Base-by-base conservation (phyloP, 2,113 vertebrate species). In the Cyanistes caeruleus region DNA sequence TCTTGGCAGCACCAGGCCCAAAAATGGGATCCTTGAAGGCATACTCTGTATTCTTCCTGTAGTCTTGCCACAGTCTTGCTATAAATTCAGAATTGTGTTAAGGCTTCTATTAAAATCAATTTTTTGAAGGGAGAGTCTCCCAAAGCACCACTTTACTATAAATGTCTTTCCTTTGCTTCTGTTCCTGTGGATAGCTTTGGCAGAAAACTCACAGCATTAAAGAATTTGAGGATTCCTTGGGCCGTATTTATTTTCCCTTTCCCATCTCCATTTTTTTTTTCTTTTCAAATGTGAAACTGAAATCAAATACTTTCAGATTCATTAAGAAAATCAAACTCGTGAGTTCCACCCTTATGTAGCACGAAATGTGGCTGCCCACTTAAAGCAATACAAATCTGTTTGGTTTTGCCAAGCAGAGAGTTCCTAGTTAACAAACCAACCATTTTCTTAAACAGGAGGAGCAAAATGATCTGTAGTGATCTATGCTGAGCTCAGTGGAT, bases 251-350 rank as follows among this genome's bases (percentile, higher is more conserved):
- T 68, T 90, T 95, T 64, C n/a, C 19, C 7, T 33, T 58, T 69
- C 39, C 30, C 39, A 60, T 15, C 8, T 87, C 25, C 17, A 7
- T 39, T 90, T 79, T 93, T 89, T 88, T 90, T 67, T 14, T 31
- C 44, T 90, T 93, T 89, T 72, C 33, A 84, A 43, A 48, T 0
- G 11, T 87, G 95, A 97, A 97, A 97, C 70, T 90, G 83, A 96
- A 98, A 94, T 86, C 18, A n/a, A 41, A 63, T 77, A 13, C 31
- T 90, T 90, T 86, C 43, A 76, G 64, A 49, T 74, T 87, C 7
- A 35, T 86, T 68, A 93, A 89, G 70, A 83, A 96, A 88, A 94
- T 93, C n/a, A 84, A 69, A 87, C 48, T 85, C 79, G 76, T 80
- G 88, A 91, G 91, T 97, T 97, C 91, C 59, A 97, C 78, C 58